Evolutionary conservation across 2,797 vertebrate species (phyloP).

Genomic region (Pygocentrus nattereri): DNA sequence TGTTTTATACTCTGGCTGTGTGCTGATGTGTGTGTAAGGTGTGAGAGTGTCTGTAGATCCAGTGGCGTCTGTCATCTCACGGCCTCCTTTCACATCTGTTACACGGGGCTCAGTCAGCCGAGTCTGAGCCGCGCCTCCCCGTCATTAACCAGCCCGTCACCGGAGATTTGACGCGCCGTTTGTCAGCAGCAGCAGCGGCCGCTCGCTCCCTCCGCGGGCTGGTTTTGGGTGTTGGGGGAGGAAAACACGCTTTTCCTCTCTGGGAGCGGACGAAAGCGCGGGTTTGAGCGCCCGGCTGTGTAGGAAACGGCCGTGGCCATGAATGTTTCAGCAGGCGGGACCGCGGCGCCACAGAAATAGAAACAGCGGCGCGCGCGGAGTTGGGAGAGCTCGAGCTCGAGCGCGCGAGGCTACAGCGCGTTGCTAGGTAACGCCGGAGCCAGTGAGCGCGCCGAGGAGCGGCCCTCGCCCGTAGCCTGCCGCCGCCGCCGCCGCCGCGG

Average conservation of each 20-base stretch:
- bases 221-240: not conserved
- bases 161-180: slow-evolving; percentile 33
- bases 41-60: not conserved
- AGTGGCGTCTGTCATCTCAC: slow-evolving; percentile 18
- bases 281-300: slow-evolving; percentile 30
- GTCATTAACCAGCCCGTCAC: slow-evolving; percentile 44
- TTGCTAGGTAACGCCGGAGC: slow-evolving; percentile 62
- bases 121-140: slow-evolving; percentile 10
- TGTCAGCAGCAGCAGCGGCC: slow-evolving; percentile 19
- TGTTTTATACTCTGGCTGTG: not conserved
- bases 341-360: slow-evolving; percentile 58
- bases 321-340: slow-evolving; percentile 64
- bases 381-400: slow-evolving; percentile 25
- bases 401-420: slow-evolving; percentile 42
- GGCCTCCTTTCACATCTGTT: slow-evolving; percentile 46
- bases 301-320: slow-evolving; percentile 49
- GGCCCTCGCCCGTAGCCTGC: slow-evolving; percentile 29
- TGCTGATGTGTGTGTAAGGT: not conserved
- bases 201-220: not conserved
- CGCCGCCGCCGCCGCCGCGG: slow-evolving; percentile 36
- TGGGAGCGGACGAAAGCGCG: slow-evolving; percentile 8
- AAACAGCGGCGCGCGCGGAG: slow-evolving; percentile 41
- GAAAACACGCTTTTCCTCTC: slow-evolving; percentile 10
- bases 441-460: slow-evolving; percentile 29
- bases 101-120: slow-evolving; percentile 37